A percentile compares a stretch with the other conserved stretches of the same genome.
phyloP scores from a whole-genome alignment of 2,113 vertebrate genomes.

The Charadrius vociferus region DNA sequence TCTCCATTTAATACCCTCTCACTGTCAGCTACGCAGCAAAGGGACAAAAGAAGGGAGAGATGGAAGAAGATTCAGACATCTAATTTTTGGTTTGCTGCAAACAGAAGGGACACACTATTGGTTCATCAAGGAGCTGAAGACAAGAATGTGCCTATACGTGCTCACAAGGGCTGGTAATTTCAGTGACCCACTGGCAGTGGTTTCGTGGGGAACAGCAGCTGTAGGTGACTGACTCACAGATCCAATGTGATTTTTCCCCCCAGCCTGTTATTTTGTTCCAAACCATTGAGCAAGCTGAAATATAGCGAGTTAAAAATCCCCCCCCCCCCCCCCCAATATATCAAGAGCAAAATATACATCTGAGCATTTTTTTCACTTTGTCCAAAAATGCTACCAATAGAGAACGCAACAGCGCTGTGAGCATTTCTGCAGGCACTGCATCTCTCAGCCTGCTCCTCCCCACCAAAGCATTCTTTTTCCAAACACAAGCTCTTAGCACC shows the following conservation, averaged over 20 bases:
- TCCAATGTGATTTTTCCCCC: neutral
- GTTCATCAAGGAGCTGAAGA: constrained; percentile 40
- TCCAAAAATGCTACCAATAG: neutral
- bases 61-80: constrained; percentile 20
- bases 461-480: neutral
- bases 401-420: neutral
- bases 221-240: neutral
- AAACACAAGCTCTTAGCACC: neutral
- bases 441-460: neutral
- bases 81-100: constrained; percentile 37
- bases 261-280: constrained; percentile 11
- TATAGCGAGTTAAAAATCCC: neutral
- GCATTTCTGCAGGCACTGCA: neutral
- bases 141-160: constrained; percentile 22
- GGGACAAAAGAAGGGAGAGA: neutral
- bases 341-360: neutral
- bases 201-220: neutral
- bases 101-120: neutral
- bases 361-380: neutral
- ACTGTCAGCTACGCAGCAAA: neutral
- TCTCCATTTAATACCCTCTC: constrained; percentile 12
- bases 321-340: neutral
- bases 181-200: constrained; percentile 29
- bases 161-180: constrained; percentile 33
- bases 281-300: neutral